A percentile compares a stretch with the other conserved stretches of the same genome.
These are phyloP conservation scores for Parapristionchus giblindavisi DNA, from an alignment of 2,888 invertebrate genomes.

Conservation along the genomic window DNA sequence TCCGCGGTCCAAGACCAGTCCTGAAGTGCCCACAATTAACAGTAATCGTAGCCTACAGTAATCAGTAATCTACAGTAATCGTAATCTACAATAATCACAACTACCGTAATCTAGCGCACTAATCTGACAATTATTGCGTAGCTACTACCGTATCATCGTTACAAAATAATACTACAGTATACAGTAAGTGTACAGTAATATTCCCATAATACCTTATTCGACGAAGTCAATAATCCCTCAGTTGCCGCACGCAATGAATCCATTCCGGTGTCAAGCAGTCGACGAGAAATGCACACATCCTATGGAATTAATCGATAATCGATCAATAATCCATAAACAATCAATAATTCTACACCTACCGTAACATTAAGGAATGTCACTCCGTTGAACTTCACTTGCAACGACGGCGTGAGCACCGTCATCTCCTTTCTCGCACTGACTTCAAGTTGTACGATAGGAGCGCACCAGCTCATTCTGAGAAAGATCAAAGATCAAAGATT, in stretches of 20 bases:
- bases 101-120: not conserved
- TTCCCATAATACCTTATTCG: slow-evolving; percentile 41
- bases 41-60: too few relatives aligned
- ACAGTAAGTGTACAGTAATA: too few relatives aligned
- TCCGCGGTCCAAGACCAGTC: slow-evolving; percentile 70
- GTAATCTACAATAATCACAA: not conserved
- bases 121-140: not conserved
- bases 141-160: not conserved
- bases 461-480: slow-evolving; percentile 46
- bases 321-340: not conserved
- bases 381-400: slow-evolving; percentile 45
- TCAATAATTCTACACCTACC: slow-evolving; percentile 36
- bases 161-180: slow-evolving; percentile 20
- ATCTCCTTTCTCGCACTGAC: slow-evolving; percentile 33
- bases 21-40: too few relatives aligned
- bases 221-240: slow-evolving; percentile 33
- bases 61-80: too few relatives aligned
- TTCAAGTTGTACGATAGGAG: slow-evolving; percentile 42
- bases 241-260: slow-evolving; percentile 38
- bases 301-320: not conserved
- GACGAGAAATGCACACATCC: slow-evolving; percentile 41
- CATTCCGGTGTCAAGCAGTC: slow-evolving; percentile 37
- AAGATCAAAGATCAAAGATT: slow-evolving; percentile 22
- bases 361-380: slow-evolving; percentile 45
- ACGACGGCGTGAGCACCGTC: slow-evolving; percentile 38